Conservation (phyloP, 2,113 vertebrate genomes). For the Heptranchias perlo region DNA sequence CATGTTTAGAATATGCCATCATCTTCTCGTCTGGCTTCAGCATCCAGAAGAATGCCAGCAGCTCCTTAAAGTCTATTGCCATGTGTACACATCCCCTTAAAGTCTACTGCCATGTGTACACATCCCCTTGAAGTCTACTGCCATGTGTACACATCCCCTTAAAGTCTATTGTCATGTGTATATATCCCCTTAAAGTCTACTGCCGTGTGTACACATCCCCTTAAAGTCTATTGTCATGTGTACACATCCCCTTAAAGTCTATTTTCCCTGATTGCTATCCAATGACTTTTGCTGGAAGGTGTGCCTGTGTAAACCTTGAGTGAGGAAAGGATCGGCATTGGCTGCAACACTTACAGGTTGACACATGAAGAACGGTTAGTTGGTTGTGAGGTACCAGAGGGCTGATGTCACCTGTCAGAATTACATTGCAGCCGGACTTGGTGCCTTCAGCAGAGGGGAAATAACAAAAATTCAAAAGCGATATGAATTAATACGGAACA, state of each 20-base stretch:
- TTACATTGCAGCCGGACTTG: too few relatives aligned
- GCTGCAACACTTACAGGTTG: neutral
- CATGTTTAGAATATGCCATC: neutral
- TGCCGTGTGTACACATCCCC: too few relatives aligned
- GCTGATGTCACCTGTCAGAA: too few relatives aligned
- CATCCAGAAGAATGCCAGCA: neutral
- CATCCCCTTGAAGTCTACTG: too few relatives aligned
- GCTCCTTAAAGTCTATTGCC: neutral
- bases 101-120: neutral
- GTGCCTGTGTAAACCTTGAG: neutral
- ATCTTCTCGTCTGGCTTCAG: neutral
- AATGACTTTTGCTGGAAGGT: neutral
- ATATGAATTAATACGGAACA: neutral
- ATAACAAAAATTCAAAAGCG: neutral
- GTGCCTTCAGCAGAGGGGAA: too few relatives aligned
- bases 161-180: too few relatives aligned
- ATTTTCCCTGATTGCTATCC: neutral
- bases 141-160: too few relatives aligned
- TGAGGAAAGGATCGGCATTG: neutral
- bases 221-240: too few relatives aligned
- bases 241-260: too few relatives aligned
- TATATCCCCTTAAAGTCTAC: too few relatives aligned
- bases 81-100: too few relatives aligned
- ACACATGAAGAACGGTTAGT: neutral
- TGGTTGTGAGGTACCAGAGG: neutral